Conservation (phyloP, 2,888 invertebrate genomes). For the Polylopha cassiicola region DNA sequence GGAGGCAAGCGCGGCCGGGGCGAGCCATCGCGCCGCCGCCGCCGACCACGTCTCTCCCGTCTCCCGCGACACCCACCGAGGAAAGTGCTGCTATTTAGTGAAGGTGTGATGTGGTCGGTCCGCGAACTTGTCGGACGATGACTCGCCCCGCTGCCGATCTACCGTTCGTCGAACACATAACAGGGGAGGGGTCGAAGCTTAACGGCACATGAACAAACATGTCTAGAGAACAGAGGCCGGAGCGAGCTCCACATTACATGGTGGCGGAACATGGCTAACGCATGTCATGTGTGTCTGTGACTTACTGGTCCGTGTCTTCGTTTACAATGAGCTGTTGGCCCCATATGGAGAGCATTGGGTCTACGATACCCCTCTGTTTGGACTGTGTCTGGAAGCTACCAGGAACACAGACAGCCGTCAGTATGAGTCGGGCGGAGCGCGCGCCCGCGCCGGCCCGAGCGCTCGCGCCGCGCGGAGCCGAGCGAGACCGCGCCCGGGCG, state of each 20-base stretch:
- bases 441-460: constrained; percentile 23
- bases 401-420: constrained; percentile 68
- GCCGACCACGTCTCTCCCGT: neutral
- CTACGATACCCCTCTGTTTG: constrained; percentile 97
- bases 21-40: constrained; percentile 19
- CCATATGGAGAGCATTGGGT: constrained; percentile 99
- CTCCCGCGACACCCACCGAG: neutral
- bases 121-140: constrained; percentile 23
- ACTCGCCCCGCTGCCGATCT: constrained; percentile 45
- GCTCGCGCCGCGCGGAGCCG: constrained; percentile 23
- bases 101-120: neutral
- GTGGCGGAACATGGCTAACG: constrained; percentile 46
- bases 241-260: constrained; percentile 52
- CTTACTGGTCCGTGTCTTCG: constrained; percentile 98
- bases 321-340: constrained; percentile 98
- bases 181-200: constrained; percentile 49
- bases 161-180: constrained; percentile 37
- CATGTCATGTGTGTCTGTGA: constrained; percentile 65
- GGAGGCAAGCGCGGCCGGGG: constrained; percentile 27
- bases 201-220: constrained; percentile 56
- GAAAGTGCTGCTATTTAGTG: constrained; percentile 8
- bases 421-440: constrained; percentile 31
- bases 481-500: constrained; percentile 11
- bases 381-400: constrained; percentile 90
- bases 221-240: constrained; percentile 56